Percentiles rank a stretch among this genome's conserved stretches.
Conservation (phyloP, 2,113 vertebrate genomes). For the Eira barbara region DNA sequence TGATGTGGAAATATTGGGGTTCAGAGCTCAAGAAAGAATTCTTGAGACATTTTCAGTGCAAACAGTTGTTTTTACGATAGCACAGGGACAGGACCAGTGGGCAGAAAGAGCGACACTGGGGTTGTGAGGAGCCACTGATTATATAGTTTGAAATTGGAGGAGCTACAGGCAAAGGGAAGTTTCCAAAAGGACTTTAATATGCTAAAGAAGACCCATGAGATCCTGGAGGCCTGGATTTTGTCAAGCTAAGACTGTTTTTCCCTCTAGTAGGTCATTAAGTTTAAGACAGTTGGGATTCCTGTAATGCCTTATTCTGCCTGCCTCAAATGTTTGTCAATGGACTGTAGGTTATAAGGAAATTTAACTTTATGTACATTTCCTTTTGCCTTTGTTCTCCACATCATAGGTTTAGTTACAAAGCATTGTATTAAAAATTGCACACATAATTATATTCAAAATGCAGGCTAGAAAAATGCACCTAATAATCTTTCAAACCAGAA, state of each 20-base stretch:
- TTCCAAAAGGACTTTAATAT: neutral
- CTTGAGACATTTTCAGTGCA: neutral
- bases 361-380: neutral
- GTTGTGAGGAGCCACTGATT: neutral
- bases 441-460: neutral
- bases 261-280: neutral
- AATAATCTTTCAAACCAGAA: neutral
- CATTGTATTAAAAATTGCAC: too few species aligned
- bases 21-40: neutral
- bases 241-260: neutral
- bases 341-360: neutral
- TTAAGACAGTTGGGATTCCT: neutral
- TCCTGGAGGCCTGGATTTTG: neutral
- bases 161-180: neutral
- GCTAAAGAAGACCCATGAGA: neutral
- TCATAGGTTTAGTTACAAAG: neutral
- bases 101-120: neutral
- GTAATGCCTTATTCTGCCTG: neutral
- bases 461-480: neutral
- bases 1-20: neutral
- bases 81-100: neutral
- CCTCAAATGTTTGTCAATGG: neutral
- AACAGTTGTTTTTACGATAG: neutral
- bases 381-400: neutral
- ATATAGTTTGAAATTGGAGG: neutral